A percentile compares a stretch with the other conserved stretches of the same genome.
phyloP scores from a whole-genome alignment of 1,140 invertebrate genomes.

The Pseudomyrmex pallidus region DNA sequence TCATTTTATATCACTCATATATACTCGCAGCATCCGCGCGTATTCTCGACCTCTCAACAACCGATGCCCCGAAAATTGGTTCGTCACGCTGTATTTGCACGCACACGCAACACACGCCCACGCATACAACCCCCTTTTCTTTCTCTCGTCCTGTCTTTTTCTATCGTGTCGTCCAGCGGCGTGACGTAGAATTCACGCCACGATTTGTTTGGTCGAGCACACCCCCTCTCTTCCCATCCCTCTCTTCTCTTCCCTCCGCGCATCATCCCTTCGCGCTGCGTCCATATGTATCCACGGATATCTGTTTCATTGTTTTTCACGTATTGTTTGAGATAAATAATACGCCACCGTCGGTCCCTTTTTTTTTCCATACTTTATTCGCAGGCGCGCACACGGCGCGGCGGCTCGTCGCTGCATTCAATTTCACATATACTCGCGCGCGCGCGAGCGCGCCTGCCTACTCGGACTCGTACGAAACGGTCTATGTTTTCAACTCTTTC shows the following conservation, averaged over 20 bases:
- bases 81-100: conserved; percentile 52
- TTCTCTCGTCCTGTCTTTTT: conserved; percentile 6
- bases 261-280: conserved; percentile 44
- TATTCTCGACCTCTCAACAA: conserved; percentile 57
- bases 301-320: conserved; percentile 66
- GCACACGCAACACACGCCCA: not conserved
- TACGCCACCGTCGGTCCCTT: conserved; percentile 49
- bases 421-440: conserved; percentile 30
- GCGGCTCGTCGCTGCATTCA: conserved; percentile 48
- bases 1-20: conserved; percentile 52
- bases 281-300: conserved; percentile 58
- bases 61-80: conserved; percentile 57
- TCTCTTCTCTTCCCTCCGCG: not conserved
- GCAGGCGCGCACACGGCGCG: conserved; percentile 30
- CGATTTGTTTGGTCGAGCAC: conserved; percentile 57
- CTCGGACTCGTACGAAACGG: conserved; percentile 8
- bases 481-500: conserved; percentile 51
- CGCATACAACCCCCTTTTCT: not conserved
- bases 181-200: conserved; percentile 60
- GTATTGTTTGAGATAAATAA: conserved; percentile 66
- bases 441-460: conserved; percentile 2
- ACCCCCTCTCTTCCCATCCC: not conserved
- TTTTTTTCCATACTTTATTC: conserved; percentile 58
- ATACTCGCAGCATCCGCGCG: conserved; percentile 28
- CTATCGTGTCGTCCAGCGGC: not conserved